These are phyloP conservation scores for Muraenolepis orangiensis DNA, from an alignment of 2,797 vertebrate genomes.

Conservation along the genomic window DNA sequence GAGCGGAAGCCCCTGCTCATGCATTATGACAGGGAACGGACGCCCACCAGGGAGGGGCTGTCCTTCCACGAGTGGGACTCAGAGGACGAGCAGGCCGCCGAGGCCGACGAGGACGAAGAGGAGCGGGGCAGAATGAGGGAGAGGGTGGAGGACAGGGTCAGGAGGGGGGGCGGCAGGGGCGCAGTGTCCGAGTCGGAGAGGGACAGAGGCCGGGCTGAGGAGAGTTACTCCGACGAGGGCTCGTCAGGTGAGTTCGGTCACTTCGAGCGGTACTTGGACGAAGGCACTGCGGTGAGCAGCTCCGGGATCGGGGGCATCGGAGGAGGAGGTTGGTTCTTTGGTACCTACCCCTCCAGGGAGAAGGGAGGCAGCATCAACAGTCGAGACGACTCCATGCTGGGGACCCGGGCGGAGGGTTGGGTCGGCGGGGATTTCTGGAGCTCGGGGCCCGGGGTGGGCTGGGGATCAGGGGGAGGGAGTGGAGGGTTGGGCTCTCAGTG, in stretches of 20 bases:
- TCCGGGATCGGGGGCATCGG: slow-evolving; percentile 75
- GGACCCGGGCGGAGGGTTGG: slow-evolving; percentile 73
- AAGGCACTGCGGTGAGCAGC: slow-evolving; percentile 55
- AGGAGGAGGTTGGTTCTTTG: slow-evolving; percentile 79
- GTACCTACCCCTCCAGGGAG: slow-evolving; percentile 78
- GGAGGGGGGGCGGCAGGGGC: slow-evolving; percentile 60
- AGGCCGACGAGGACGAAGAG: slow-evolving; percentile 64
- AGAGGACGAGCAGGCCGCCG: slow-evolving; percentile 63
- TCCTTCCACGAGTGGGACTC: slow-evolving; percentile 81
- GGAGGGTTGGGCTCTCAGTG: slow-evolving; percentile 71
- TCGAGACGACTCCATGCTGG: slow-evolving; percentile 74
- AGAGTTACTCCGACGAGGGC: slow-evolving; percentile 71
- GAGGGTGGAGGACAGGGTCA: slow-evolving; percentile 52
- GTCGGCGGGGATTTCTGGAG: slow-evolving; percentile 73
- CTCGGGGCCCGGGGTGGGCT: slow-evolving; percentile 72
- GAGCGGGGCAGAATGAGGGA: slow-evolving; percentile 53
- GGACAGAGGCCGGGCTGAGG: slow-evolving; percentile 66
- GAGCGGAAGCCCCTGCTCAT: slow-evolving; percentile 75
- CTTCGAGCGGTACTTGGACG: slow-evolving; percentile 81
- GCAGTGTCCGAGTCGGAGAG: slow-evolving; percentile 75
- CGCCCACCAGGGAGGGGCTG: slow-evolving; percentile 74
- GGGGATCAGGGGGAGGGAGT: slow-evolving; percentile 76
- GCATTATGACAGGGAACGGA: slow-evolving; percentile 75
- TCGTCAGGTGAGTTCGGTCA: slow-evolving; percentile 78
- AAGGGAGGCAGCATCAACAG: slow-evolving; percentile 80